Conservation (phyloP, 2,888 invertebrate genomes). For the Stenolophus ochropezus region DNA sequence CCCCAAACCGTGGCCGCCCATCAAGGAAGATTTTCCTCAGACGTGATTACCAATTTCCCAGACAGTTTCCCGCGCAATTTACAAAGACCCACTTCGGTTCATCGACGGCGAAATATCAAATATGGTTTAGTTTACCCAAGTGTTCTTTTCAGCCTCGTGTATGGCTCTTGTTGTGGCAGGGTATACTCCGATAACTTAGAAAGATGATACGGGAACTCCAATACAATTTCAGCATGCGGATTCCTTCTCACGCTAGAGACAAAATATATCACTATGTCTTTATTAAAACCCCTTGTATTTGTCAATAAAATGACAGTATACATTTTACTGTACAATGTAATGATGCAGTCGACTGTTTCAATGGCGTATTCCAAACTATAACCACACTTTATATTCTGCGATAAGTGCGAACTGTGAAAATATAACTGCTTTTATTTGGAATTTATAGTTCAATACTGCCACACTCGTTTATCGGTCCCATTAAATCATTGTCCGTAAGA, state of each 20-base stretch:
- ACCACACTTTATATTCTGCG: not conserved
- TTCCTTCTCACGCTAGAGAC: no score
- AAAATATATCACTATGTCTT: no score
- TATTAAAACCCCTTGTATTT: no score
- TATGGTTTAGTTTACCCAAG: slow-evolving; percentile 12
- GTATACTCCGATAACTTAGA: not conserved
- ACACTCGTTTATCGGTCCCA: not conserved
- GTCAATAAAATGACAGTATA: no score
- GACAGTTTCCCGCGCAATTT: slow-evolving; percentile 25
- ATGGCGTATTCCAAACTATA: not conserved
- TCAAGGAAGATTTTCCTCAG: slow-evolving; percentile 2
- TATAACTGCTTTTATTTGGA: not conserved
- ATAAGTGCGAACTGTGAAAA: not conserved
- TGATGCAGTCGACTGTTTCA: no score
- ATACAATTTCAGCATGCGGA: not conserved
- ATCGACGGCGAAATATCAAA: slow-evolving; percentile 17
- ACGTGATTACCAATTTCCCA: slow-evolving; percentile 42
- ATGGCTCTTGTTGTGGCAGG: no score
- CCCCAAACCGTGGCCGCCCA: not conserved
- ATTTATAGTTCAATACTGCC: not conserved
- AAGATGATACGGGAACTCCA: not conserved
- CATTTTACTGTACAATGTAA: no score
- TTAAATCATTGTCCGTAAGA: slow-evolving; percentile 25
- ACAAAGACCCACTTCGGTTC: slow-evolving; percentile 20
- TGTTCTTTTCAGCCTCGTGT: slow-evolving; percentile 14